Conservation (phyloP, 2,797 vertebrate genomes). For the Glyptemys insculpta region DNA sequence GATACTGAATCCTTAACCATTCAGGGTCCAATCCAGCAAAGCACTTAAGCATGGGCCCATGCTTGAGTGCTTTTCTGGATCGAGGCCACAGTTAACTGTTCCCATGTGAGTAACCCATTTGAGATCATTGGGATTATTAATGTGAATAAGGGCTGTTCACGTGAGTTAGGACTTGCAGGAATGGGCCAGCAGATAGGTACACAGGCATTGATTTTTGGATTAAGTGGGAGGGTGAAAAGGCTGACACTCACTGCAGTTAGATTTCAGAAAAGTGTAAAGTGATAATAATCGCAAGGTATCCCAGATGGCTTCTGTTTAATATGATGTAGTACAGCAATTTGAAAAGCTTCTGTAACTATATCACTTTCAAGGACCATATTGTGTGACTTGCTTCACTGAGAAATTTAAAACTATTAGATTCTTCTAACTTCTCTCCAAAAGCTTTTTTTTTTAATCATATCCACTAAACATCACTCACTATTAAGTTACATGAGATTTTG, state of each 20-base stretch:
- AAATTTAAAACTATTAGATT: conserved; percentile 55
- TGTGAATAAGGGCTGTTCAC: background rate
- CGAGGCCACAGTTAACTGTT: background rate
- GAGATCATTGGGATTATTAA: background rate
- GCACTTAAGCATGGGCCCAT: background rate
- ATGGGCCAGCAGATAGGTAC: background rate
- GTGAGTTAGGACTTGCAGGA: background rate
- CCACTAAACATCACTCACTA: background rate
- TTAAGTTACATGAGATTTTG: conserved; percentile 37
- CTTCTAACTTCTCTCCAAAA: conserved; percentile 27
- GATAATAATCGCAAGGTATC: conserved; percentile 49
- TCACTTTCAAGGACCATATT: conserved; percentile 1
- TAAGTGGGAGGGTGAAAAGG: background rate
- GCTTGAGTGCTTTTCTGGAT: background rate
- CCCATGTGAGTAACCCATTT: background rate
- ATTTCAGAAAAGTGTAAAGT: conserved; percentile 8
- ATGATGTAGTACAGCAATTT: conserved; percentile 24
- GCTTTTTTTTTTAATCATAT: conserved; percentile 22
- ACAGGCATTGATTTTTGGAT: conserved; percentile 14
- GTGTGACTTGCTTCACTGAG: conserved; percentile 36
- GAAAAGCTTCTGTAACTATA: conserved; percentile 9
- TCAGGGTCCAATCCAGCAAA: background rate
- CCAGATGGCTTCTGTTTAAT: conserved; percentile 50
- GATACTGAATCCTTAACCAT: background rate
- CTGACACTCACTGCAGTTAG: conserved; percentile 27